Evolutionary conservation across 2,797 vertebrate species (phyloP).

Genomic region (Philypnodon macrostomus): DNA sequence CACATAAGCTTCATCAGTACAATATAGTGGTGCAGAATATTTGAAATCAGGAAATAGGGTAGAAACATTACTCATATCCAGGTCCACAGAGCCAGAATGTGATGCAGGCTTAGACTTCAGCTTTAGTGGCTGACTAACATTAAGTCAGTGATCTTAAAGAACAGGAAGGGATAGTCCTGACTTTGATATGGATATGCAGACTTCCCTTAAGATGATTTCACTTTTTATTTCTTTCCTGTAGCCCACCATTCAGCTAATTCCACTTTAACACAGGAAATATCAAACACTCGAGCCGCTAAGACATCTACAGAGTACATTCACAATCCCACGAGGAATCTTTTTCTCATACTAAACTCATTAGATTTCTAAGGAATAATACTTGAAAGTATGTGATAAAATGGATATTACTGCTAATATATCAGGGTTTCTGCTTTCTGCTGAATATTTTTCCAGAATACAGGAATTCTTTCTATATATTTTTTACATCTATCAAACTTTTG

Average conservation of each 20-base stretch:
- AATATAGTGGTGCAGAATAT: neutral
- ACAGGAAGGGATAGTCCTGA: neutral
- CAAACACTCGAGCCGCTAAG: constrained; percentile 1
- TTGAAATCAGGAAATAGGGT: neutral
- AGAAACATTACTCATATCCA: constrained; percentile 3
- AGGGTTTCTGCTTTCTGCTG: too few species aligned
- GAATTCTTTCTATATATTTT: too few species aligned
- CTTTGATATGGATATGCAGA: neutral
- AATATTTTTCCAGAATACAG: too few species aligned
- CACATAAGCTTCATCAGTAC: too few species aligned
- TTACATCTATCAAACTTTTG: too few species aligned
- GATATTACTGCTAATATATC: too few species aligned
- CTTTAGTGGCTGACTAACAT: neutral
- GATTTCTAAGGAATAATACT: too few species aligned
- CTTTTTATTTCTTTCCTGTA: neutral
- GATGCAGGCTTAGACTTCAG: constrained; percentile 3
- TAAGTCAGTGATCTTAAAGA: neutral
- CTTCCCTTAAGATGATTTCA: neutral
- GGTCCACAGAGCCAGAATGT: neutral
- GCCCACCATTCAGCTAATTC: constrained; percentile 1
- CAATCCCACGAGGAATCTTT: neutral
- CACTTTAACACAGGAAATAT: constrained; percentile 2
- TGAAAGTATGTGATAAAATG: constrained; percentile 4
- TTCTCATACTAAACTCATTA: too few species aligned
- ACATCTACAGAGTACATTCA: constrained; percentile 1